A percentile compares a stretch with the other conserved stretches of the same genome.
These are phyloP conservation scores for Hemaris fuciformis DNA, from an alignment of 2,888 invertebrate species.

Conservation along the genomic window DNA sequence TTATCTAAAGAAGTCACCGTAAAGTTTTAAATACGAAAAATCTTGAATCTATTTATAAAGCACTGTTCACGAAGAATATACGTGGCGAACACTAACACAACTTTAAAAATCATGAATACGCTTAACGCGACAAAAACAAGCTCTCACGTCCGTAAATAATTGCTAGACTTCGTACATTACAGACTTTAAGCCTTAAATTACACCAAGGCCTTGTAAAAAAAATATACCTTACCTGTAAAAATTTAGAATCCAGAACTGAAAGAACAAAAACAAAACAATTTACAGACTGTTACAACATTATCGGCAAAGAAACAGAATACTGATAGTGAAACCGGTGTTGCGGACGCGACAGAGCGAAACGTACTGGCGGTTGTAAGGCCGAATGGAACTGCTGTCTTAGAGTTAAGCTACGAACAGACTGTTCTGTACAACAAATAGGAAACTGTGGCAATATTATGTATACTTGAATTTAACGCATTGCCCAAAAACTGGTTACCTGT, in stretches of 20 bases:
- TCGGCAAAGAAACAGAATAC: not conserved
- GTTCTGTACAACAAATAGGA: not conserved
- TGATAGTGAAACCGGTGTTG: slow-evolving; percentile 29
- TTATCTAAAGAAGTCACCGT: too few relatives aligned
- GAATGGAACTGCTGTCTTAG: slow-evolving; percentile 11
- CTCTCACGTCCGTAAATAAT: not conserved
- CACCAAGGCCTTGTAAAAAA: not conserved
- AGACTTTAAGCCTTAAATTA: not conserved
- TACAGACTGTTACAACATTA: not conserved
- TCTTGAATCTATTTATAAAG: too few relatives aligned
- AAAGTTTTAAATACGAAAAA: too few relatives aligned
- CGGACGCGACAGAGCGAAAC: slow-evolving; percentile 51
- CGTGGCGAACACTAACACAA: slow-evolving; percentile 4
- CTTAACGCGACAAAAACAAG: not conserved
- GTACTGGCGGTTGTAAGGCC: slow-evolving; percentile 46
- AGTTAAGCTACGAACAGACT: slow-evolving; percentile 9
- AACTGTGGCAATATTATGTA: not conserved
- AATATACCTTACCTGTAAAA: not conserved
- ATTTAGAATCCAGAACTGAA: not conserved
- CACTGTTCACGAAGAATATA: not conserved
- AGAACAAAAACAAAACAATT: not conserved
- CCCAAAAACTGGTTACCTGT: too few relatives aligned
- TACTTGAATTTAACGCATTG: too few relatives aligned
- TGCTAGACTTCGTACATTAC: not conserved
- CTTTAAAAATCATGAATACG: not conserved